Base-by-base conservation (phyloP, 1,140 invertebrate species). In the Amyelois transitella region DNA sequence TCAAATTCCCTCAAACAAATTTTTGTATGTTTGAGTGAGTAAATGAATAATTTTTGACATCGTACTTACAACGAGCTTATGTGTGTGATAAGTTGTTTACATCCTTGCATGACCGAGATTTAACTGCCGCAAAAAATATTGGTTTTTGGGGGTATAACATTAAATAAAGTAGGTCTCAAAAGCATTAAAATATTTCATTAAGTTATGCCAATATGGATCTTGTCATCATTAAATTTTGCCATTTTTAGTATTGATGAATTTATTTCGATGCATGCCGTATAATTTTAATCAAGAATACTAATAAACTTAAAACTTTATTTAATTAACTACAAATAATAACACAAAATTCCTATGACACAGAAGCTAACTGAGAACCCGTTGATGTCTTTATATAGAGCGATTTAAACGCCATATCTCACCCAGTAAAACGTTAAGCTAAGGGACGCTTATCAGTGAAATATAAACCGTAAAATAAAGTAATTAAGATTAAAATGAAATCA, bases 41-140 rank as follows among this genome's bases (percentile, higher is more conserved):
- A 38, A 43, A 51, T 48, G 38, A 45, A 58, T 55, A 60, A 50
- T 18, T 62, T 55, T 62, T 60, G 53, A 55, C 60, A 62, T 51
- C n/a, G 43, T 25, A 8, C 12, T 6, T n/a, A 57, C 12, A 57
- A 58, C 12, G 17, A n/a, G n/a, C n/a, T n/a, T 6, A 55, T 19
- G 8, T 32, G 55, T 54, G 58, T 64, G 67, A 57, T 53, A 57
- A 56, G 43, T 60, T 66, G 67, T 71, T 69, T 69, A 70, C 69
- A 62, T 76, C 63, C 62, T 73, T 66, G 57, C 21, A 55, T 72
- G 72, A 67, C 69, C 67, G 63, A 73, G 58, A 66, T 72, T 61
- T 58, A 12, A 54, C 58, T 38, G 48, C 48, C 43, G 43, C 48
- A 21, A 60, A 63, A 53, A 21, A 24, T 43, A 55, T 55, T 43